Evolutionary conservation across 2,797 vertebrate species (phyloP).

Genomic region (Cirrhinus mrigala): DNA sequence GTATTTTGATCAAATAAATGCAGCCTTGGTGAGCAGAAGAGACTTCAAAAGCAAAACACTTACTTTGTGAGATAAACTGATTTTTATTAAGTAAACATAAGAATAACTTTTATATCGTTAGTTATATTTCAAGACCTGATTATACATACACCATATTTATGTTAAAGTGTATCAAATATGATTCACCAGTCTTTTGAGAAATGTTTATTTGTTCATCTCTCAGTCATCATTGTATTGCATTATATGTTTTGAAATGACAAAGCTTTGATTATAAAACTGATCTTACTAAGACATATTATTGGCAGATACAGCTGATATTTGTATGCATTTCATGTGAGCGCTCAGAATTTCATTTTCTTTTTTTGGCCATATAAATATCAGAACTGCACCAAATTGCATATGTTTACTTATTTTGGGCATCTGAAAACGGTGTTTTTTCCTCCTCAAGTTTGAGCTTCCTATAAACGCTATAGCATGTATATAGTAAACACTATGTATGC

Average conservation of each 20-base stretch:
- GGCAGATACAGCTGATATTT: background rate
- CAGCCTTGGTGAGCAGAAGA: background rate
- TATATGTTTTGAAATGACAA: background rate
- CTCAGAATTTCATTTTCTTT: background rate
- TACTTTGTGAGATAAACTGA: background rate
- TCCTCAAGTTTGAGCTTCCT: too few relatives aligned
- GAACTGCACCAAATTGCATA: too few relatives aligned
- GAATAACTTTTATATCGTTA: background rate
- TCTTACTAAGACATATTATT: background rate
- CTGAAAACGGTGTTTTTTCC: too few relatives aligned
- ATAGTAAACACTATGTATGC: background rate
- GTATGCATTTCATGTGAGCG: background rate
- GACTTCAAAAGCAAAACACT: background rate
- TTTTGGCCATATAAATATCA: too few relatives aligned
- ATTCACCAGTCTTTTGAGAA: background rate
- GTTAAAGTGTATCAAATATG: background rate
- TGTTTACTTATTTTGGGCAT: too few relatives aligned
- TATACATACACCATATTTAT: background rate
- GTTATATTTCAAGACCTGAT: background rate
- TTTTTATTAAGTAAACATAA: background rate
- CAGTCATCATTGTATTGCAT: background rate
- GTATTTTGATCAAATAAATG: background rate
- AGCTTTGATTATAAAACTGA: background rate
- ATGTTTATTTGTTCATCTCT: background rate
- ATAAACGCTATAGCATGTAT: background rate